These are phyloP conservation scores for Dicyrtoma fusca DNA, from an alignment of 2,888 invertebrate genomes.

Conservation along the genomic window DNA sequence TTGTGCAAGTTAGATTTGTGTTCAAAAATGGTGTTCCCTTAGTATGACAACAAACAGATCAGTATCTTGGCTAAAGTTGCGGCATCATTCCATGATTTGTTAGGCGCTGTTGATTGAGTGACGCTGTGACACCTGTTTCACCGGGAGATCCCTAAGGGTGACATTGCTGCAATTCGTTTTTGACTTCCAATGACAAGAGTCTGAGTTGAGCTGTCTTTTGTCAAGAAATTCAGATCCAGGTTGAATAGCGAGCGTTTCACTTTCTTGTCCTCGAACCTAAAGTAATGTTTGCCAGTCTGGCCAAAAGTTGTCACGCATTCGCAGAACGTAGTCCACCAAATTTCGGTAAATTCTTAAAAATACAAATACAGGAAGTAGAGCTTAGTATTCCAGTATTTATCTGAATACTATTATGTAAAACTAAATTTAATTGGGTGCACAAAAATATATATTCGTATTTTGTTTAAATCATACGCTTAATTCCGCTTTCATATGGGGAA, in stretches of 20 bases:
- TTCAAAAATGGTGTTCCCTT: no score
- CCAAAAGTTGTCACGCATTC: constrained; percentile 52
- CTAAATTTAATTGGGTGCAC: no score
- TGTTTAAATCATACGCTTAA: constrained; percentile 54
- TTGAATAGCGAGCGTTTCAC: background rate
- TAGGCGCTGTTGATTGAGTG: no score
- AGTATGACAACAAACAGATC: no score
- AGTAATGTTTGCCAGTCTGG: constrained; percentile 49
- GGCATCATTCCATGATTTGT: no score
- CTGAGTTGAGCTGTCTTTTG: constrained; percentile 14
- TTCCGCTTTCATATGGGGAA: constrained; percentile 55
- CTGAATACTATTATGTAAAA: background rate
- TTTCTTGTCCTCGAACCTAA: constrained; percentile 33
- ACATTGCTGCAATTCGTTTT: constrained; percentile 14
- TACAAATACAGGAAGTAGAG: background rate
- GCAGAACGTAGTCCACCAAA: constrained; percentile 45
- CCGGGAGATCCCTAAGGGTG: background rate
- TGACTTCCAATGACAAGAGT: constrained; percentile 27
- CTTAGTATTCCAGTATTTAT: background rate
- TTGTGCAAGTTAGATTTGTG: no score
- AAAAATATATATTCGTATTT: no score
- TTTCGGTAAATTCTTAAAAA: constrained; percentile 43
- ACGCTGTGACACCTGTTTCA: no score
- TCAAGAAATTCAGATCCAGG: constrained; percentile 30
- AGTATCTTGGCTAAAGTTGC: no score